Base-by-base conservation (phyloP, 2,113 vertebrate genomes). In the Ctenomys sociabilis region DNA sequence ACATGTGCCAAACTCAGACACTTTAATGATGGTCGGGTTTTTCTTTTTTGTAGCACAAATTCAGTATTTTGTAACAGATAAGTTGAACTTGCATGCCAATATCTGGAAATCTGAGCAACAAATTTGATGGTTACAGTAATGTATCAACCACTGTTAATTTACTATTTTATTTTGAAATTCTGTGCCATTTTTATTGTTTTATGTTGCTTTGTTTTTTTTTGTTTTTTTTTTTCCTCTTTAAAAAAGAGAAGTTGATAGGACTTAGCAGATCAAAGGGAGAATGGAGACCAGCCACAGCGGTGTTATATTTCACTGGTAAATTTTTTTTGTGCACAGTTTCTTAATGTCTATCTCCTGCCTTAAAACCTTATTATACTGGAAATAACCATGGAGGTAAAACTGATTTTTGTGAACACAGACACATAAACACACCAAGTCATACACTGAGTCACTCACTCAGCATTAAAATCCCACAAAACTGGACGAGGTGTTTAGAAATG, bases 361-460 rank as follows among this genome's bases (percentile, higher is more conserved):
- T 21, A 81, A 86, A 84, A 75, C n/a, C 78, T 0, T 12, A 24
- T 57, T 61, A 24, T 49, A 8, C 49, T 89, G 37, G 64, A 93
- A 88, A 64, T 66, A 83, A 86, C 73, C 49, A 85, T 17, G 16
- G 66, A 84, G 64, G 85, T 70, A 43, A 81, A 92, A 93, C 87
- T n/a, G 87, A 87, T n/a, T 78, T 91, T 21, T 82, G 24, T 94
- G 87, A 96, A 77, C 64, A 32, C 70, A 81, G 90, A 92, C 85
- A 68, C 75, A 28, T 12, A 90, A 85, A 89, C 54, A 75, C 7
- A 83, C 19, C 57, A 77, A 17, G 17, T 92, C 73, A 64, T 64
- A 61, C 70, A 26, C 19, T 6, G 89, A 68, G 77, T 72, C 86
- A 84, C 68, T 30, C 32, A 17, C n/a, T 90, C 35, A 75, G 30